These are phyloP conservation scores for Ischnus inquisitorius DNA, from an alignment of 2,888 invertebrate species.

Conservation along the genomic window DNA sequence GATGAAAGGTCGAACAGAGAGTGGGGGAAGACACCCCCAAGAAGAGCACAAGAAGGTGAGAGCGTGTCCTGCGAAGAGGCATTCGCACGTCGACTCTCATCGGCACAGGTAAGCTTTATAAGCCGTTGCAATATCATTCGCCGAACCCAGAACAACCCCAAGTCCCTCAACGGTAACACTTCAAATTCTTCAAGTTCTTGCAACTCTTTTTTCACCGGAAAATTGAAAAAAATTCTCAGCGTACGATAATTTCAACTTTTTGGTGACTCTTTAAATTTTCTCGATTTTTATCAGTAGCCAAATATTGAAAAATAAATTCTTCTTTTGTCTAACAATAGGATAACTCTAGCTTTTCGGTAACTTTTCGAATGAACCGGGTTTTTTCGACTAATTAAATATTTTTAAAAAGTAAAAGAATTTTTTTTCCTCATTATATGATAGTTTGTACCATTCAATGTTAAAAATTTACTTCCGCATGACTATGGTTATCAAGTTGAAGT, in stretches of 20 bases:
- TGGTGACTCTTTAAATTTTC: background rate
- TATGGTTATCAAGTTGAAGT: slow-evolving; percentile 1
- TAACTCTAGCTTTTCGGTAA: too few species aligned
- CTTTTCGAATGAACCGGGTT: too few species aligned
- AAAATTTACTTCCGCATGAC: background rate
- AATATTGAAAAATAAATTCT: too few species aligned
- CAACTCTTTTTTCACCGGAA: background rate
- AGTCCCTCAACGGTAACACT: background rate
- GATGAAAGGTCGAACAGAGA: slow-evolving; percentile 25
- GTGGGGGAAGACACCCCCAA: slow-evolving; percentile 59
- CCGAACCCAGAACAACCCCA: slow-evolving; percentile 1
- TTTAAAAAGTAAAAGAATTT: background rate
- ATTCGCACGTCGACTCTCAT: slow-evolving; percentile 73
- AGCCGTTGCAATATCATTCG: background rate
- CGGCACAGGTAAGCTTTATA: slow-evolving; percentile 72
- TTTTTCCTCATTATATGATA: background rate
- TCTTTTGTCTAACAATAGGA: too few species aligned
- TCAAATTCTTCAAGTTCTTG: background rate
- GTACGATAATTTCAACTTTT: too few species aligned
- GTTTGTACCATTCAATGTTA: background rate
- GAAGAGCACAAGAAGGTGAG: slow-evolving; percentile 62
- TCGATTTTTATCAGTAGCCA: too few species aligned
- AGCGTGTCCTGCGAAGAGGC: slow-evolving; percentile 73
- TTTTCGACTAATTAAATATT: too few species aligned
- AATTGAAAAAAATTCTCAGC: too few species aligned